Base-by-base conservation (phyloP, 2,113 vertebrate species). In the Prionailurus viverrinus region DNA sequence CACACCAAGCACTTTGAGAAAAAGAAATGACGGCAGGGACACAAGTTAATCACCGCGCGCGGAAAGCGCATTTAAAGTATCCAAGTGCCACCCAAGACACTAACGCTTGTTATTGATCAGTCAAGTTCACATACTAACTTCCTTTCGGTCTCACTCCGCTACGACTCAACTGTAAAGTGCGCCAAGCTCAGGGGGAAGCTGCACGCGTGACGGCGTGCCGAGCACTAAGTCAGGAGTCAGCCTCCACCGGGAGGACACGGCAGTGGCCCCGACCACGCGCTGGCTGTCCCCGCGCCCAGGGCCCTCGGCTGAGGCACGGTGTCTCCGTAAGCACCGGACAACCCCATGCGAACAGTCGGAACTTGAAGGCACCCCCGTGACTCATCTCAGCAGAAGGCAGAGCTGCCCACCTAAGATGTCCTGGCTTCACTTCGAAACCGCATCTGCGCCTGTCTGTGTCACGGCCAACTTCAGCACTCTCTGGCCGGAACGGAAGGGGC, bases 181-280 rank as follows among this genome's bases (percentile, higher is more conserved):
- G 23, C 18, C 11, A 36, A 41, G 61, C 45, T 48, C 71, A 51
- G 53, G 48, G 89, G 18, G 6, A 69, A 78, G 51, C 13, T 31
- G 7, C 1, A 0, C 39, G 1, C n/a, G 4, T 45, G 31, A 58
- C 58, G n/a, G 10, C 9, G 21, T 9, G 15, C 58, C 14, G 3
- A 65, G 45, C 36, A 18, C 33, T 14, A 53, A 80, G 68, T 61
- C n/a, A 29, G 15, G 63, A 10, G 61, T 63, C 89, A 16, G 13
- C 79, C 63, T 14, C 18, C 83, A 11, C 16, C 4, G 10, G 58
- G 71, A 73, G 51, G 27, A 48, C 12, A 3, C 3, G 0, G 27
- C 29, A 1, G 31, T 1, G 12, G 31, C 11, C 80, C 9, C 13
- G 25, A 27, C 23, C 63, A 4, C 63, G 63, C 12, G 63, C 58